Conservation (phyloP, 1,140 invertebrate species). For the Muscidifurax raptorellus region DNA sequence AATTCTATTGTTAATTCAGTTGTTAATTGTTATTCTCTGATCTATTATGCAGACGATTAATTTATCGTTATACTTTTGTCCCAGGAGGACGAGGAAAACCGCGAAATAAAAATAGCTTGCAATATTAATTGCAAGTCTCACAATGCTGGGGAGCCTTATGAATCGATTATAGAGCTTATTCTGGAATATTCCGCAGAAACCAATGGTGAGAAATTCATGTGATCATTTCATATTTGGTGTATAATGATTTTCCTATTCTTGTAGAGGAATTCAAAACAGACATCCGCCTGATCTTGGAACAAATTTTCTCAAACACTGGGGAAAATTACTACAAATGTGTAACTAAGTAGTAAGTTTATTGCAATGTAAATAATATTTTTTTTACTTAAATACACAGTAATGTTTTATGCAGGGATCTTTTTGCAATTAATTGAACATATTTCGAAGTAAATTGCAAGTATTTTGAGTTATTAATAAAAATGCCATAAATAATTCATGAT, state of each 20-base stretch:
- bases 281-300: not conserved
- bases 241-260: not conserved
- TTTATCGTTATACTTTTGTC: not conserved
- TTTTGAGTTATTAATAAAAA: not conserved
- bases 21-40: not conserved
- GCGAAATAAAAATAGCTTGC: not conserved
- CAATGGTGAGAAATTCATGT: slow-evolving; percentile 15
- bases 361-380: slow-evolving; percentile 16
- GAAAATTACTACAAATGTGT: slow-evolving; percentile 2
- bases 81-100: not conserved
- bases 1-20: not conserved
- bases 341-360: slow-evolving; percentile 43
- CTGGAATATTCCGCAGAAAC: not conserved
- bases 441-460: not conserved
- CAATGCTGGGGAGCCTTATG: not conserved
- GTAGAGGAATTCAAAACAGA: not conserved
- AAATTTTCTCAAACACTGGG: not conserved
- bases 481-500: not conserved
- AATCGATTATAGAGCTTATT: slow-evolving; percentile 18
- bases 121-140: not conserved
- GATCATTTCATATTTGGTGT: not conserved
- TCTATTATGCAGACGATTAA: not conserved
- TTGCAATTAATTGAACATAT: not conserved
- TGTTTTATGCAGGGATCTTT: not conserved
- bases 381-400: not conserved